phyloP scores from a whole-genome alignment of 2,113 vertebrate genomes.

The Ciconia stormi region DNA sequence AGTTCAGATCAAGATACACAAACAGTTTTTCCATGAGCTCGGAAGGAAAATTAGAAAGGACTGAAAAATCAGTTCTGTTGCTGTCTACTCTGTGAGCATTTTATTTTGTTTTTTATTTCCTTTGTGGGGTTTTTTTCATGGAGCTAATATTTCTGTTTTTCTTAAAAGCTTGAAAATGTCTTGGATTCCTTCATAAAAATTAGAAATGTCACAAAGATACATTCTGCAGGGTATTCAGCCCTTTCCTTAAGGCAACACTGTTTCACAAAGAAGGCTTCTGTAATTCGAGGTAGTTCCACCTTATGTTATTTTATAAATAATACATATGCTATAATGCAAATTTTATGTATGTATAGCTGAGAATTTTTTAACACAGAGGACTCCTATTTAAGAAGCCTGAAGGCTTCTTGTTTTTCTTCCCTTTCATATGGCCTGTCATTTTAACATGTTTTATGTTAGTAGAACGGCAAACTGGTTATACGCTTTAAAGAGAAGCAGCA shows the following conservation, averaged over 20 bases:
- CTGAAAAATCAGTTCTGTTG: neutral
- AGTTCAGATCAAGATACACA: neutral
- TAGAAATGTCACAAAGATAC: neutral
- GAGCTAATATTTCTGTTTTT: neutral
- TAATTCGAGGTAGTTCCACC: neutral
- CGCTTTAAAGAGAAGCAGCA: constrained; percentile 13
- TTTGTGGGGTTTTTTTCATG: neutral
- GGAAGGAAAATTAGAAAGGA: neutral
- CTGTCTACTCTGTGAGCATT: neutral
- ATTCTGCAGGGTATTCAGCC: neutral
- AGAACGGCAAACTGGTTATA: neutral
- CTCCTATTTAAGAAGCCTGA: neutral
- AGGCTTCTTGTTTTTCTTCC: neutral
- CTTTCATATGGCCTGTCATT: neutral
- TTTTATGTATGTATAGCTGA: neutral
- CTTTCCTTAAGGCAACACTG: neutral
- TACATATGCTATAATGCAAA: neutral
- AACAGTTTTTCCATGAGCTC: neutral
- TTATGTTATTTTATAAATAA: neutral
- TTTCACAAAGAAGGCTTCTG: neutral
- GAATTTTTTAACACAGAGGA: neutral
- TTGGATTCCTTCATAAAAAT: neutral
- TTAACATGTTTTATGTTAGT: neutral
- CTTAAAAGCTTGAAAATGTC: neutral
- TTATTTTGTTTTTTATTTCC: neutral